Evolutionary conservation across 2,113 vertebrate species (phyloP).

Genomic region (Plectropomus leopardus): DNA sequence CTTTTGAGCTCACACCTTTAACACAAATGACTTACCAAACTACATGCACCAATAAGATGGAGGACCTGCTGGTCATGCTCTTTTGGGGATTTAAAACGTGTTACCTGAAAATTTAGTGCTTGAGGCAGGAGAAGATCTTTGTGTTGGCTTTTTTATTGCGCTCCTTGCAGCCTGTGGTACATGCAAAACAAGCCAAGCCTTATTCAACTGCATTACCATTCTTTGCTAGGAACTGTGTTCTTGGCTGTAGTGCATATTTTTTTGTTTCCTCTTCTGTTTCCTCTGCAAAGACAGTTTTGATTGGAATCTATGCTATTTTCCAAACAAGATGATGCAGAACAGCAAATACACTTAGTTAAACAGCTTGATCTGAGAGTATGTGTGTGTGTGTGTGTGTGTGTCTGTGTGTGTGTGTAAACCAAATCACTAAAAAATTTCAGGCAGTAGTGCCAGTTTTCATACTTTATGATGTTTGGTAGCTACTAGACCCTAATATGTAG

Average conservation of each 20-base stretch:
- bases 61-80: neutral
- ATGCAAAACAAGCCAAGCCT: conserved; percentile 14
- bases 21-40: neutral
- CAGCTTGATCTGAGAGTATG: neutral
- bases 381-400: too few relatives aligned
- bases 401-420: neutral
- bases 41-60: conserved; percentile 8
- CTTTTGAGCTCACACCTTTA: neutral
- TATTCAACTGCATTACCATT: conserved; percentile 28
- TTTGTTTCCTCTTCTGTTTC: conserved; percentile 4
- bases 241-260: conserved; percentile 26
- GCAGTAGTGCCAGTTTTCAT: conserved; percentile 3
- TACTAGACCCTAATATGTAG: conserved; percentile 26
- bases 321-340: neutral
- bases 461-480: conserved; percentile 13
- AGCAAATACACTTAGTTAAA: neutral
- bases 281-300: conserved; percentile 27
- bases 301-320: conserved; percentile 12
- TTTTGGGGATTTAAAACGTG: conserved; percentile 11
- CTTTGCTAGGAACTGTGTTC: conserved; percentile 5
- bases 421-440: neutral
- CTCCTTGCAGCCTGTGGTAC: neutral
- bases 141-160: conserved; percentile 23
- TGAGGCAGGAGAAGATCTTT: conserved; percentile 16
- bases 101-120: conserved; percentile 9